phyloP scores from a whole-genome alignment of 30 jellyfish, hydroid and myxozoan genomes.

The Cassiopea xamachana region DNA sequence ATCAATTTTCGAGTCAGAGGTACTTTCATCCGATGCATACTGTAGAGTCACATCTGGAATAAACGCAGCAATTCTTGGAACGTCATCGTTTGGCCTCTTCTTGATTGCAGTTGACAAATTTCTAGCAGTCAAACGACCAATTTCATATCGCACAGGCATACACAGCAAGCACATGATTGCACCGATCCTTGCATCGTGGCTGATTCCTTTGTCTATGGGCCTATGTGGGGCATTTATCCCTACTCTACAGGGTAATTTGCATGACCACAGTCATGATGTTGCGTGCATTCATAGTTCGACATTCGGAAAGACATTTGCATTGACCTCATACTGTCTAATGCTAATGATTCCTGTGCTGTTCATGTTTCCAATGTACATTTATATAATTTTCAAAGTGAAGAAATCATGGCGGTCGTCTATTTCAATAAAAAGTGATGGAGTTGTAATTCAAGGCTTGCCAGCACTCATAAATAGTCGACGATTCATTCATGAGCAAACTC shows the following conservation, averaged over 20 bases:
- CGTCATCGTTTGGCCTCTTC: conserved; percentile 36
- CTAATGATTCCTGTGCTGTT: conserved; percentile 21
- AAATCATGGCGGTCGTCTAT: conserved; percentile 40
- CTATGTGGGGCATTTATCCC: conserved; percentile 4
- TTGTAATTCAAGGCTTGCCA: neutral
- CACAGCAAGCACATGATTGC: neutral
- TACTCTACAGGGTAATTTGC: conserved; percentile 5
- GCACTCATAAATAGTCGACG: conserved; percentile 16
- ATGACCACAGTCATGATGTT: conserved; percentile 21
- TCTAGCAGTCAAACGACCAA: conserved; percentile 55
- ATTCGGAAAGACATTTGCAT: neutral
- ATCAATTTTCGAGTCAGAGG: conserved; percentile 20
- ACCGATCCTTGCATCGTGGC: conserved; percentile 33
- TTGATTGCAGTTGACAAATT: conserved; percentile 44
- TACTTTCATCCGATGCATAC: conserved; percentile 14
- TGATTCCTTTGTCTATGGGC: conserved; percentile 30
- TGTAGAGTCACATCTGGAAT: conserved; percentile 32
- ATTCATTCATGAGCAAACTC: conserved; percentile 7
- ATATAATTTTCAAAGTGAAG: conserved; percentile 23
- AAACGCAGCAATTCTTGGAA: conserved; percentile 28
- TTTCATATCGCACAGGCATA: conserved; percentile 12
- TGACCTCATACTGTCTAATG: conserved; percentile 6
- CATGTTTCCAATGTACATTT: conserved; percentile 41
- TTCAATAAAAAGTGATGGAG: neutral
- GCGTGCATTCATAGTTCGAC: conserved; percentile 47